Conservation (phyloP, 1,140 invertebrate genomes). For the Trichonephila clavata region DNA sequence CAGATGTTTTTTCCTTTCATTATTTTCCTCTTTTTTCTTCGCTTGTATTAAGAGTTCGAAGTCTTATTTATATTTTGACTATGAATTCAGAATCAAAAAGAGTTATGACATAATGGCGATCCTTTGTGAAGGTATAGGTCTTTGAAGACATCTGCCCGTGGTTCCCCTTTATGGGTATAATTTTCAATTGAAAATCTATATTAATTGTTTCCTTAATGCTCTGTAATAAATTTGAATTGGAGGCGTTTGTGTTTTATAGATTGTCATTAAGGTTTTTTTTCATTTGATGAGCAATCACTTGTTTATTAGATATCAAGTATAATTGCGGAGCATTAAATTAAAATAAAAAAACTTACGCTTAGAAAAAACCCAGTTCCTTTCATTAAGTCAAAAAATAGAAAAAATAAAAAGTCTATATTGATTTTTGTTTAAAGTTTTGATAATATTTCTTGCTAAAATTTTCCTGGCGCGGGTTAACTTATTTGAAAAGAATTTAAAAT, state of each 20-base stretch:
- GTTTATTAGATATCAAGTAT: neutral
- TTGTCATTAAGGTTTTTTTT: constrained; percentile 17
- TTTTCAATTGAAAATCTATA: constrained; percentile 53
- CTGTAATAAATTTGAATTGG: constrained; percentile 44
- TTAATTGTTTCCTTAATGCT: constrained; percentile 68
- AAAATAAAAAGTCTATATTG: no score
- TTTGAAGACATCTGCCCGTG: neutral
- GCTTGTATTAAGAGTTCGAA: constrained; percentile 21
- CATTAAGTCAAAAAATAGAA: no score
- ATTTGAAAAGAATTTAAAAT: no score
- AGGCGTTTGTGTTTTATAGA: constrained; percentile 42
- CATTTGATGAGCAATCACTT: neutral
- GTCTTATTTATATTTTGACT: constrained; percentile 45
- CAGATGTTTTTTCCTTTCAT: neutral
- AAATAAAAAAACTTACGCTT: no score
- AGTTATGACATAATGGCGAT: constrained; percentile 1
- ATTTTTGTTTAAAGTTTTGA: no score
- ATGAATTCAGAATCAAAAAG: constrained; percentile 39
- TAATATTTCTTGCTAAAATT: no score
- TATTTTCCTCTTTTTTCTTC: constrained; percentile 18
- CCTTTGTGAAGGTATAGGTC: constrained; percentile 19
- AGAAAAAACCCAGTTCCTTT: no score
- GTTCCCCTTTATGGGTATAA: constrained; percentile 48
- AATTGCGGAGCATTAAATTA: no score
- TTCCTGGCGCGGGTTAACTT: no score